A percentile compares a stretch with the other conserved stretches of the same genome.
These are phyloP conservation scores for Polypterus bichir DNA, from an alignment of 2,113 vertebrate species.

Conservation along the genomic window DNA sequence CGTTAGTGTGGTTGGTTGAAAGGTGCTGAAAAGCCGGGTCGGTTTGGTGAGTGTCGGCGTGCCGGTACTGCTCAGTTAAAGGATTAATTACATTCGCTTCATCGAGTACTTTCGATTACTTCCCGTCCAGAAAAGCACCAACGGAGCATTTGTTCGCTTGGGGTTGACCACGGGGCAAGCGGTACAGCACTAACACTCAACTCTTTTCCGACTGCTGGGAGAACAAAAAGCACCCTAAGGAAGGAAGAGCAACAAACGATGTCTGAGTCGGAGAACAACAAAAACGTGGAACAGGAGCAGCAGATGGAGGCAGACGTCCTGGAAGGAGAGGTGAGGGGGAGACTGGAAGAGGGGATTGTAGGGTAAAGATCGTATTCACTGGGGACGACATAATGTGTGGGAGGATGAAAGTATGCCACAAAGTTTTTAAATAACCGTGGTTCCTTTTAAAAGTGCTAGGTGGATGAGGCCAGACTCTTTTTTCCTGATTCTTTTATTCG, in stretches of 20 bases:
- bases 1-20: conserved; percentile 7
- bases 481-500: too few species aligned
- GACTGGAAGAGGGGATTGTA: too few species aligned
- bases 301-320: conserved; percentile 4
- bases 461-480: not conserved
- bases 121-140: not conserved
- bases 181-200: not conserved
- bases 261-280: conserved; percentile 8
- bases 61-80: not conserved
- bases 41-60: not conserved
- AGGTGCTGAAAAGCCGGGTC: conserved; percentile 9
- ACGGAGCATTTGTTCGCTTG: not conserved
- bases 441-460: not conserved
- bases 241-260: not conserved
- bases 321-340: conserved; percentile 1
- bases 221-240: not conserved
- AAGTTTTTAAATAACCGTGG: not conserved
- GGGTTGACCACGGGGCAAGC: not conserved
- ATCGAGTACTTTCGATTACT: not conserved
- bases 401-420: not conserved
- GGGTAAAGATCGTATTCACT: not conserved
- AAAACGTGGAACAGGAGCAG: conserved; percentile 9
- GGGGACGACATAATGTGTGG: not conserved
- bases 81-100: not conserved
- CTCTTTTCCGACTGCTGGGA: not conserved